Base-by-base conservation (phyloP, 2,113 vertebrate species). In the Brienomyrus longianalis region DNA sequence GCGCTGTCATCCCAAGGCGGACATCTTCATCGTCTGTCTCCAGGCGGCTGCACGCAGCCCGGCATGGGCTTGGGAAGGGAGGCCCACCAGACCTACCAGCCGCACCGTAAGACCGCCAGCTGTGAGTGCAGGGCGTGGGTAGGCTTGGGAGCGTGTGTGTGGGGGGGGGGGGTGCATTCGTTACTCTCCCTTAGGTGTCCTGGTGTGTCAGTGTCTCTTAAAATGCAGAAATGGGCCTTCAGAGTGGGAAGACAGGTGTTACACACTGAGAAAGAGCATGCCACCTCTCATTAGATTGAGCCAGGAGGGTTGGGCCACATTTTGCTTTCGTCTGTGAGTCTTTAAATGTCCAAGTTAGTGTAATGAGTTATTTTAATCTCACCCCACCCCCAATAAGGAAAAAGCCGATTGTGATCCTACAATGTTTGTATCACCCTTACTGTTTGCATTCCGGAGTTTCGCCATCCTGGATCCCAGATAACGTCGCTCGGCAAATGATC, bases 1-100 rank as follows among this genome's bases (percentile, higher is more conserved):
- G 87, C 86, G 48, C 92, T 91, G 93, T 93, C 94, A 93, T 92
- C 92, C 92, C 92, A 86, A 83, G 88, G 91, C 90, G 31, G 90
- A 93, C 91, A 86, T 94, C 93, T 94, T 89, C 90, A 91, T 94
- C 90, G 74, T 23, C 39, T 89, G 59, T 56, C 56, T 39, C 39
- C 39, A 8, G 70, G 80, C 39, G 21, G 19, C 59, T 80, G 13
- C 48, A 11, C 21, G 3, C 27, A 10, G 27, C 62, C 62, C 62
- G 0, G 62, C n/a, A 23, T 39, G 52, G 70, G 89, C 21, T 70
- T 13, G 59, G 86, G 74, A 59, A 43, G n/a, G 70, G 77, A 62
- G 4, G 74, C 52, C 52, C 86, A n/a, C 90, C 86, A 35, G 74
- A 35, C 27, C 35, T 52, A 47, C 50, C 89, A 19, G 45, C 17